phyloP scores from a whole-genome alignment of 2,888 invertebrate genomes.

The Mechanitis mazaeus region DNA sequence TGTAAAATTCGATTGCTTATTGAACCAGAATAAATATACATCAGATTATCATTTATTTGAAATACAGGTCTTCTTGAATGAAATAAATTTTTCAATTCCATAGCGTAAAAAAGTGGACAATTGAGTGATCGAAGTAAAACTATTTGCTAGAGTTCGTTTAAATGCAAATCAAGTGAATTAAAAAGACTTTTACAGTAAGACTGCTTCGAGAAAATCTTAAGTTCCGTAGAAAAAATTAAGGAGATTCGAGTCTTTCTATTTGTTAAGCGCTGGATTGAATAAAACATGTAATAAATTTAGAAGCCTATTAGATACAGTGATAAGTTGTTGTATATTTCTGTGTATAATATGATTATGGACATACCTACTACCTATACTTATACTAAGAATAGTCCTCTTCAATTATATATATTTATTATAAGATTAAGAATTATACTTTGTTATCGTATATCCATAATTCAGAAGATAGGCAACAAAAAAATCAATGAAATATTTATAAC shows the following conservation, averaged over 20 bases:
- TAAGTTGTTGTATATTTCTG: constrained; percentile 10
- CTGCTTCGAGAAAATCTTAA: not conserved
- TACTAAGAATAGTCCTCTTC: too few relatives aligned
- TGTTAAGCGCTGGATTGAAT: constrained; percentile 48
- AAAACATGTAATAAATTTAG: constrained; percentile 71
- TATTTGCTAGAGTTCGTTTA: constrained; percentile 13
- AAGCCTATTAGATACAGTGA: constrained; percentile 42
- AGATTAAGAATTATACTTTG: too few relatives aligned
- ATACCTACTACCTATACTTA: too few relatives aligned
- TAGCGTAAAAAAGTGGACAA: constrained; percentile 5
- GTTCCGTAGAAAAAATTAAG: constrained; percentile 22
- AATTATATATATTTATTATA: too few relatives aligned
- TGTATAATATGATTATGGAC: not conserved
- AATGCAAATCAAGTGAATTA: constrained; percentile 15
- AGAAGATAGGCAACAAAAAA: constrained; percentile 2
- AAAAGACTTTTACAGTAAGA: constrained; percentile 6
- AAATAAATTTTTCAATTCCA: constrained; percentile 2
- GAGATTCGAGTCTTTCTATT: constrained; percentile 26
- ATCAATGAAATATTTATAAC: constrained; percentile 55
- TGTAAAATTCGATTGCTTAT: not conserved
- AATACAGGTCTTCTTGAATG: constrained; percentile 2
- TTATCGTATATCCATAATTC: too few relatives aligned
- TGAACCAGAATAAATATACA: not conserved
- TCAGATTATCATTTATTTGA: not conserved
- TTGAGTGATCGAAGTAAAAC: not conserved